Percentiles rank a stretch among this genome's conserved stretches.
phyloP scores from a whole-genome alignment of 2,113 vertebrate species.

The Tenrec ecaudatus region DNA sequence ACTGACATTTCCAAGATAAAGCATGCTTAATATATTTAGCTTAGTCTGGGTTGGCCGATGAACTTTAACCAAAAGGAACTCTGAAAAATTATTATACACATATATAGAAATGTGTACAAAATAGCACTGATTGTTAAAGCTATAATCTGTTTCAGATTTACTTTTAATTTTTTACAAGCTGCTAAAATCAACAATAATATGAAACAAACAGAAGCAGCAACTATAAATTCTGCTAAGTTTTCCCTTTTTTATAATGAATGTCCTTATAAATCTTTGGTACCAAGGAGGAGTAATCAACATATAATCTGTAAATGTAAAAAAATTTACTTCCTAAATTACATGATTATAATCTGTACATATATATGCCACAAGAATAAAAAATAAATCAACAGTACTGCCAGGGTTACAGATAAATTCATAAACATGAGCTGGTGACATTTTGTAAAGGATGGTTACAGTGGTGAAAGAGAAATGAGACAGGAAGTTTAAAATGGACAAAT shows the following conservation, averaged over 20 bases:
- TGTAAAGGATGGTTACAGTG: not conserved
- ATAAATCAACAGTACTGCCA: constrained; percentile 8
- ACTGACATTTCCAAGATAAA: constrained; percentile 64
- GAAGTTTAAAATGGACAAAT: not conserved
- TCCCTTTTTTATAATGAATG: not conserved
- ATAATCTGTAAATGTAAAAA: not conserved
- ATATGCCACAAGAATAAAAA: not conserved
- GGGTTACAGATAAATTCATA: not conserved
- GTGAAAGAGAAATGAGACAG: not conserved
- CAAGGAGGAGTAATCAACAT: not conserved
- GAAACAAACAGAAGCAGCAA: not conserved
- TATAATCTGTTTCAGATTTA: constrained; percentile 37
- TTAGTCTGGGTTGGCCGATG: constrained; percentile 2
- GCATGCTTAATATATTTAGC: constrained; percentile 44
- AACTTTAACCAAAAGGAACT: constrained; percentile 15
- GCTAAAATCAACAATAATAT: not conserved
- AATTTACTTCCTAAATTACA: not conserved
- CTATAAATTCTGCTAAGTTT: not conserved
- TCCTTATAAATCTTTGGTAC: not conserved
- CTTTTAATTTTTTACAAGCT: not conserved
- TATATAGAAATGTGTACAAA: not conserved
- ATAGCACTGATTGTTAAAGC: not conserved
- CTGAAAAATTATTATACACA: not conserved
- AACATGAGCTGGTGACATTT: not conserved
- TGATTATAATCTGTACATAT: not conserved